phyloP scores from a whole-genome alignment of 2,888 invertebrate genomes.

The Linnaemya tessellans region DNA sequence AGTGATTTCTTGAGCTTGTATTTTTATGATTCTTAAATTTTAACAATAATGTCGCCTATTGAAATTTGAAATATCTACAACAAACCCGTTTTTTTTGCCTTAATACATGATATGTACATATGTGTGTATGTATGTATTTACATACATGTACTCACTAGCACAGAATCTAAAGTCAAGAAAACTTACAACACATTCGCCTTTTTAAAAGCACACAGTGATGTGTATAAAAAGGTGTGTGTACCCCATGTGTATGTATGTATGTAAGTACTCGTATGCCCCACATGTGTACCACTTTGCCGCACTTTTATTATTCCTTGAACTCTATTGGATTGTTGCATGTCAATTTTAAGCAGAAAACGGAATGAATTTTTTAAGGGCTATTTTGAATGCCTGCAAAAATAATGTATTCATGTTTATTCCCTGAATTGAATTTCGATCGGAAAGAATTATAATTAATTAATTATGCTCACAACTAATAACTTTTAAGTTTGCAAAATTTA shows the following conservation, averaged over 20 bases:
- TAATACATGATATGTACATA: background rate
- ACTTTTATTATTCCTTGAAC: background rate
- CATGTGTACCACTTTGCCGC: background rate
- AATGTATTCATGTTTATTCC: background rate
- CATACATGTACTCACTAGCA: slow-evolving; percentile 2
- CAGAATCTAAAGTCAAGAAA: slow-evolving; percentile 31
- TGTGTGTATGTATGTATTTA: no score
- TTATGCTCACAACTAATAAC: background rate
- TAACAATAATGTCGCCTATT: slow-evolving; percentile 33
- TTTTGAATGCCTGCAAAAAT: no score
- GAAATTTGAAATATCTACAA: slow-evolving; percentile 35
- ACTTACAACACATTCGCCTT: background rate
- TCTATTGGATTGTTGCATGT: background rate
- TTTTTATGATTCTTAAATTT: background rate
- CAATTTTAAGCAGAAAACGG: background rate
- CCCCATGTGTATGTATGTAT: no score
- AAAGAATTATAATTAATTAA: background rate
- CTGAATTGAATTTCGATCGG: background rate
- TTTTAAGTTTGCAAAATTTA: background rate
- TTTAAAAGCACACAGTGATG: slow-evolving; percentile 32
- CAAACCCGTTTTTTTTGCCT: slow-evolving; percentile 31
- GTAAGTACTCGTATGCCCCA: no score
- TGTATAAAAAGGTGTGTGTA: slow-evolving; percentile 14
- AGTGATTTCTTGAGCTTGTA: background rate
- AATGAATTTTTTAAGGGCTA: no score